These are phyloP conservation scores for Piprites chloris DNA, from an alignment of 2,113 vertebrate genomes.

Conservation along the genomic window DNA sequence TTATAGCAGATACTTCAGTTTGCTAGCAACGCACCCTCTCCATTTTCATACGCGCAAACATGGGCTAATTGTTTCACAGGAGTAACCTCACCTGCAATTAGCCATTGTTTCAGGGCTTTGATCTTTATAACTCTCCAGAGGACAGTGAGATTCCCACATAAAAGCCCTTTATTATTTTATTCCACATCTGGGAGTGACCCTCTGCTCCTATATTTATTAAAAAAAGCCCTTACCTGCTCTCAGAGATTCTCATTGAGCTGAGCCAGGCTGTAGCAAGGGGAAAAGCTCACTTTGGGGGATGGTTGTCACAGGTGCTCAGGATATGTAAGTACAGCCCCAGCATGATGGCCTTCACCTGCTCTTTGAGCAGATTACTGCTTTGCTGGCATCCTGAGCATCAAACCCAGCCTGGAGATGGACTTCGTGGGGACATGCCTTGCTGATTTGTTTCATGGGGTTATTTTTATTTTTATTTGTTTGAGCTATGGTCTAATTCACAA, in stretches of 20 bases:
- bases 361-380: not conserved
- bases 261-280: not conserved
- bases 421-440: not conserved
- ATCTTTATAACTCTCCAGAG: conserved; percentile 35
- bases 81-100: conserved; percentile 56
- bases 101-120: conserved; percentile 36
- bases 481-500: not conserved
- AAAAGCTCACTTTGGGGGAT: not conserved
- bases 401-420: not conserved
- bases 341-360: not conserved
- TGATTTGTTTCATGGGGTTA: not conserved
- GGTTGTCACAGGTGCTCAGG: not conserved
- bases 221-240: conserved; percentile 2
- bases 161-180: conserved; percentile 30
- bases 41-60: not conserved
- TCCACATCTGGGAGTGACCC: conserved; percentile 5
- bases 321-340: not conserved
- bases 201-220: not conserved
- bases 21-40: not conserved
- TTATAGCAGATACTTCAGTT: not conserved
- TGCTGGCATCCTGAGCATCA: not conserved
- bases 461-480: not conserved
- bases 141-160: conserved; percentile 53
- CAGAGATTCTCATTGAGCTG: not conserved
- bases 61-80: conserved; percentile 19